Percentiles rank a stretch among this genome's conserved stretches.
These are phyloP conservation scores for Scelioninae gen. 1 DNA, from an alignment of 2,888 invertebrate genomes.

Conservation along the genomic window DNA sequence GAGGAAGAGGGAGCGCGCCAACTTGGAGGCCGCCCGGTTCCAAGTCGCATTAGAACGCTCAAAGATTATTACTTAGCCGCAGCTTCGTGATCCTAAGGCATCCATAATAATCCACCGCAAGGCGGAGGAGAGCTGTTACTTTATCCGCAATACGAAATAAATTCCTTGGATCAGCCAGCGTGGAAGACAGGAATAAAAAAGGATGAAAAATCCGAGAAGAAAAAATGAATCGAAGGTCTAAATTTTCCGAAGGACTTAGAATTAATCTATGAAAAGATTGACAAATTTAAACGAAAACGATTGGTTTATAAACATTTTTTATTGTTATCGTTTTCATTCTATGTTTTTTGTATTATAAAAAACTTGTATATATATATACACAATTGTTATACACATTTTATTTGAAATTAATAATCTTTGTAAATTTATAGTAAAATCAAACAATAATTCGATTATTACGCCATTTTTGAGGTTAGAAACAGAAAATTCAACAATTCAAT, in stretches of 20 bases:
- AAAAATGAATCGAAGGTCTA: conserved; percentile 25
- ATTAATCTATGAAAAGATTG: conserved; percentile 10
- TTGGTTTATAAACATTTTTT: no score
- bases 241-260: conserved; percentile 19
- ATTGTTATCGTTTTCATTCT: no score
- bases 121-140: conserved; percentile 70
- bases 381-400: no score
- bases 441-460: no score
- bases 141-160: conserved; percentile 71
- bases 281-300: conserved; percentile 3
- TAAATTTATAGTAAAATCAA: no score
- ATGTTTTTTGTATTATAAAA: no score
- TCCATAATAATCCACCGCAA: conserved; percentile 80
- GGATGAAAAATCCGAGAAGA: conserved; percentile 3
- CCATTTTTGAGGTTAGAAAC: no score
- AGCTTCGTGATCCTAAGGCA: conserved; percentile 81
- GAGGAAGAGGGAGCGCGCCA: conserved; percentile 72
- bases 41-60: conserved; percentile 81
- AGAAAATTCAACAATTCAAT: no score
- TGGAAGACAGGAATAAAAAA: conserved; percentile 40
- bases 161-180: conserved; percentile 67
- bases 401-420: no score
- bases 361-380: no score
- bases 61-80: conserved; percentile 83
- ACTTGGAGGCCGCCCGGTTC: conserved; percentile 81